Base-by-base conservation (phyloP, 2,797 vertebrate genomes). In the Prunella strophiata region DNA sequence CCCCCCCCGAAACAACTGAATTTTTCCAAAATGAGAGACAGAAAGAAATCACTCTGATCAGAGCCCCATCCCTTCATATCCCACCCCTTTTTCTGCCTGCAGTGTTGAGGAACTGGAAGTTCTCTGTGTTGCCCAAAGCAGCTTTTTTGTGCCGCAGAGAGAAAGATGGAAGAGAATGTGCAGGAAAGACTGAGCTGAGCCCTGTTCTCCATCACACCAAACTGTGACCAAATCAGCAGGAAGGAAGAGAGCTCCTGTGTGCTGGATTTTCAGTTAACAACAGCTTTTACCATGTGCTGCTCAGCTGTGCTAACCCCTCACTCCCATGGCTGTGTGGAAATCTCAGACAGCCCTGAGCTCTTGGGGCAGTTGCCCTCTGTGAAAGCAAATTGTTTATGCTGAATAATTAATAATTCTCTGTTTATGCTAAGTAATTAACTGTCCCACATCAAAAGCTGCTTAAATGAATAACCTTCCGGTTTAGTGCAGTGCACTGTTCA, bases 281-380 rank as follows among this genome's bases (percentile, higher is more conserved):
- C 52, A 34, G 1, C 15, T 54, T 82, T 27, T 18, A 9, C 29
- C 16, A 9, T 1, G 9, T 22, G n/a, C 34, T 36, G 52, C 79
- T 47, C 63, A 21, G 8, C 21, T 65, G 43, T 7, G 3, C 42
- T 10, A 23, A 21, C 29, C 8, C 15, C 55, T 62, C 34, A 3
- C 11, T 38, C 32, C 66, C 59, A 29, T 1, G 1, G 9, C 55
- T 48, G 9, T 2, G 1, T 12, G 23, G 54, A 5, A 54, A 15
- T 38, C 45, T 36, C 54, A 54, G 38, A 38, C 40, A 17, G n/a
- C 40, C 26, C 32, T 12, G 4, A 5, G 23, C 10, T 34, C 36
- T 6, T 29, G 11, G 38, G 40, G n/a, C 17, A 34, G 62, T 8
- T 34, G 47, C 55, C 20, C 42, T 57, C 40, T 36, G 30, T 25